phyloP scores from a whole-genome alignment of 2,113 vertebrate species.

The Delphinapterus leucas region DNA sequence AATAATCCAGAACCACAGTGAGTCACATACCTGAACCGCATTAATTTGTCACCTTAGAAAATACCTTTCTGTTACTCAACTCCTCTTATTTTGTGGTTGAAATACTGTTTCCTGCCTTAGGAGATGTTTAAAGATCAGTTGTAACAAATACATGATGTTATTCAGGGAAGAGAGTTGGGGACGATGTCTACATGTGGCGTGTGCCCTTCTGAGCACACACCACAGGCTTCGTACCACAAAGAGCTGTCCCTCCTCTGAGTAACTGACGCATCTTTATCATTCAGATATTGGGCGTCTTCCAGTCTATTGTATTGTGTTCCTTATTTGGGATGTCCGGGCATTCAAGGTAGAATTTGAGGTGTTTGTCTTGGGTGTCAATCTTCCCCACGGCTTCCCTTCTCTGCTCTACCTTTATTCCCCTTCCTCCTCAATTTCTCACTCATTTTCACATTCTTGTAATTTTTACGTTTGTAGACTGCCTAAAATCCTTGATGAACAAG shows the following conservation, averaged over 20 bases:
- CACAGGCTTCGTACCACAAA: neutral
- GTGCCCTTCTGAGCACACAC: neutral
- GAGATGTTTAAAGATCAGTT: neutral
- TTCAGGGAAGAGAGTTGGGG: accelerated
- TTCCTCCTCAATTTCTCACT: neutral
- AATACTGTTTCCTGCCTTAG: neutral
- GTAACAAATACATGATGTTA: accelerated
- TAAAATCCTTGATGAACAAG: neutral
- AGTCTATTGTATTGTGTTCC: accelerated
- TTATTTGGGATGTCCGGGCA: neutral
- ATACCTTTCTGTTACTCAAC: neutral
- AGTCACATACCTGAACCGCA: neutral
- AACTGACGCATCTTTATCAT: accelerated
- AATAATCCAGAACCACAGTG: neutral
- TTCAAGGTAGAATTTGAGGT: neutral
- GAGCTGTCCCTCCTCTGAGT: neutral
- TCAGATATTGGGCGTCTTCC: too few relatives aligned
- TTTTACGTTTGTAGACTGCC: too few relatives aligned
- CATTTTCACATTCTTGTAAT: neutral
- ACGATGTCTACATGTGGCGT: accelerated
- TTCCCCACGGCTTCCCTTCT: neutral
- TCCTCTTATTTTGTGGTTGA: neutral
- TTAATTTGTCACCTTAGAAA: neutral
- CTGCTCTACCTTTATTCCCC: neutral
- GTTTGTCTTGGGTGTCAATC: accelerated